Evolutionary conservation across 2,888 invertebrate genomes (phyloP).

Genomic region (Meghimatium bilineatum): DNA sequence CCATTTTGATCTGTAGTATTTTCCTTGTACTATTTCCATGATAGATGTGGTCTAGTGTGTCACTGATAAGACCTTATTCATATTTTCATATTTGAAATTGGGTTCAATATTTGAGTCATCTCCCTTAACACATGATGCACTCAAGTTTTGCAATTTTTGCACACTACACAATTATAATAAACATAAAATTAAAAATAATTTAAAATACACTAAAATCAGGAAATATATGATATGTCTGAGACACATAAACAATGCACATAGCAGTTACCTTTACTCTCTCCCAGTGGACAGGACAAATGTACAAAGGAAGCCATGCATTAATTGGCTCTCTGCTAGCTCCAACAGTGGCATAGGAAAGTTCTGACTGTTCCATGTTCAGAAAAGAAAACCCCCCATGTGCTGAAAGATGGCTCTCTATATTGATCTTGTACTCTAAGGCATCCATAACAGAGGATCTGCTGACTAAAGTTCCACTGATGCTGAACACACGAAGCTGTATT

Average conservation of each 20-base stretch:
- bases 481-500: slow-evolving; percentile 55
- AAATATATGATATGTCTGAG: too few relatives aligned
- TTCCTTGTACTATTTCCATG: too few relatives aligned
- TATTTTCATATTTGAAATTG: too few relatives aligned
- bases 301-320: slow-evolving; percentile 66
- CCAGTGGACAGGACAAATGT: slow-evolving; percentile 60
- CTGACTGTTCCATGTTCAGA: slow-evolving; percentile 51
- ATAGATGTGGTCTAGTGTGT: too few relatives aligned
- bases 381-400: slow-evolving; percentile 65
- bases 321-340: slow-evolving; percentile 65
- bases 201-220: too few relatives aligned
- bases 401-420: slow-evolving; percentile 57
- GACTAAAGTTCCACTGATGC: slow-evolving; percentile 61
- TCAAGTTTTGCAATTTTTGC: too few relatives aligned
- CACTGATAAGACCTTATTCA: too few relatives aligned
- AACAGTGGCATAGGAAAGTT: slow-evolving; percentile 55
- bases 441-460: slow-evolving; percentile 61
- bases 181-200: too few relatives aligned
- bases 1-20: too few relatives aligned
- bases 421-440: slow-evolving; percentile 62
- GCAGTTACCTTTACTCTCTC: slow-evolving; percentile 59
- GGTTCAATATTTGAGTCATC: too few relatives aligned
- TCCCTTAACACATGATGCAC: too few relatives aligned
- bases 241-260: not conserved
- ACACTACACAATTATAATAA: too few relatives aligned